A percentile compares a stretch with the other conserved stretches of the same genome.
phyloP scores from a whole-genome alignment of 2,888 invertebrate genomes.

The Dryocosmus kuriphilus region DNA sequence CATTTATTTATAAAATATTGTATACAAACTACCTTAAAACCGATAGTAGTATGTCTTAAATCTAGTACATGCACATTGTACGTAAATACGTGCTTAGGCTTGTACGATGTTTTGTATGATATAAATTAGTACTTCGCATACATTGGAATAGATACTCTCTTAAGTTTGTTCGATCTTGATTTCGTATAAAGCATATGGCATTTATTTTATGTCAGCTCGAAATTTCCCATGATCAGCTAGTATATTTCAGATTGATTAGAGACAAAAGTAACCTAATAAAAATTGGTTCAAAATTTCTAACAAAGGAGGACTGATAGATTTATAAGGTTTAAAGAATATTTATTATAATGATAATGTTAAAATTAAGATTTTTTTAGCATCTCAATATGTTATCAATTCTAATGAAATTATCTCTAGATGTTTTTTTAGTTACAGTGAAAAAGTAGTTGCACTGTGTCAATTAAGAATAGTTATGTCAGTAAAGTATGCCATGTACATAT shows the following conservation, averaged over 20 bases:
- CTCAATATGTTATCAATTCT: too few species aligned
- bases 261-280: neutral
- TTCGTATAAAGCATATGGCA: conserved; percentile 65
- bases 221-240: conserved; percentile 20
- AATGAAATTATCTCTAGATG: conserved; percentile 4
- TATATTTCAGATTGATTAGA: conserved; percentile 23
- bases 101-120: conserved; percentile 52
- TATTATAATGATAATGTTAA: too few species aligned
- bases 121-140: conserved; percentile 62
- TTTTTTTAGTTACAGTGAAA: conserved; percentile 20
- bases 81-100: conserved; percentile 51
- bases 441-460: conserved; percentile 26
- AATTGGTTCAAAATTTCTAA: neutral
- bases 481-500: conserved; percentile 9
- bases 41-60: conserved; percentile 56
- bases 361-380: too few species aligned
- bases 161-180: conserved; percentile 54
- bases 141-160: conserved; percentile 46
- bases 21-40: conserved; percentile 55
- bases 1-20: conserved; percentile 75
- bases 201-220: conserved; percentile 56
- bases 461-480: conserved; percentile 21
- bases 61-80: conserved; percentile 5
- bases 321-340: too few species aligned
- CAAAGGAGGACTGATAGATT: too few species aligned